Conservation (phyloP, 1,140 invertebrate genomes). For the Aleiodes sp. region DNA sequence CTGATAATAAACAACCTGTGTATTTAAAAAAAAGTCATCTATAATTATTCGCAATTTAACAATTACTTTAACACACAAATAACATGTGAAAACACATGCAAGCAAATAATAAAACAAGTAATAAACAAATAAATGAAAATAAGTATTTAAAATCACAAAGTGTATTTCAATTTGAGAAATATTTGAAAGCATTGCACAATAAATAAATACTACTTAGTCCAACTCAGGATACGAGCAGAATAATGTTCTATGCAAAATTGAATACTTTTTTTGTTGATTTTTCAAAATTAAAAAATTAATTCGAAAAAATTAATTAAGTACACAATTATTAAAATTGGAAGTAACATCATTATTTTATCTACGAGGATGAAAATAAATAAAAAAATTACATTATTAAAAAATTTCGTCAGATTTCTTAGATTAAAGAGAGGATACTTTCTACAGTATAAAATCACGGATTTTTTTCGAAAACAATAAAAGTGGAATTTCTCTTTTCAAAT, state of each 20-base stretch:
- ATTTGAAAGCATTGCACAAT: not conserved
- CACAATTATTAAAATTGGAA: not conserved
- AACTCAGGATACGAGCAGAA: slow-evolving; percentile 1
- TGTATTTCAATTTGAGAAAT: not conserved
- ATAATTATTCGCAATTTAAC: not conserved
- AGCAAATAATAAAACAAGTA: not conserved
- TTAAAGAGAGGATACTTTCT: no score
- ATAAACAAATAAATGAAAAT: not conserved
- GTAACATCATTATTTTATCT: no score
- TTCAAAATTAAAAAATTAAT: not conserved
- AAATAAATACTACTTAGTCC: slow-evolving; percentile 18
- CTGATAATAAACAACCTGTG: slow-evolving; percentile 58
- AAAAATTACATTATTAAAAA: no score
- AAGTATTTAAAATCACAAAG: not conserved
- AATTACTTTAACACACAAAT: not conserved
- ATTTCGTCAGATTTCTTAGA: no score
- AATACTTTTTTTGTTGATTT: not conserved
- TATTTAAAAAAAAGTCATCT: not conserved
- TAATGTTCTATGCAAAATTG: not conserved
- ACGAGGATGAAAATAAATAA: no score
- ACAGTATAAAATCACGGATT: no score
- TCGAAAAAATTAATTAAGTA: not conserved
- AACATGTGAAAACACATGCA: not conserved
- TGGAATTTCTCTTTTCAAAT: no score
- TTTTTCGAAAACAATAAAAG: no score